Evolutionary conservation across 2,113 vertebrate species (phyloP).

Genomic region (Heterotilapia buettikoferi): DNA sequence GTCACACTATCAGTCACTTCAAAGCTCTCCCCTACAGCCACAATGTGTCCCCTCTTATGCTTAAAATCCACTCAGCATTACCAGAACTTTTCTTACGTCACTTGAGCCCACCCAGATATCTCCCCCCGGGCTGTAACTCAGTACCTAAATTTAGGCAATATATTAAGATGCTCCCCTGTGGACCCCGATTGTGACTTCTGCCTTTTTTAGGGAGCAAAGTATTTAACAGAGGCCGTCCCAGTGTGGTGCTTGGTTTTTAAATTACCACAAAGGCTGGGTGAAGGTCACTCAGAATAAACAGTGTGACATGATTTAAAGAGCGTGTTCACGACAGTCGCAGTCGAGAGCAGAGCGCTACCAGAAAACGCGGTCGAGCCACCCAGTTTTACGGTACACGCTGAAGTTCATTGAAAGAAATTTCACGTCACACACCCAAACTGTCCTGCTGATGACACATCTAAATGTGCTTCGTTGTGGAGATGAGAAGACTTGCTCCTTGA

Average conservation of each 20-base stretch:
- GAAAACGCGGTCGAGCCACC: not conserved
- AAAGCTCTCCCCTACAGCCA: constrained; percentile 81
- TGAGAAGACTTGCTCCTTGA: not conserved
- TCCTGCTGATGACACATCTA: not conserved
- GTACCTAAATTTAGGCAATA: constrained; percentile 79
- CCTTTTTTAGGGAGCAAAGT: constrained; percentile 68
- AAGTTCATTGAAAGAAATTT: not conserved
- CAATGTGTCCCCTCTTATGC: constrained; percentile 77
- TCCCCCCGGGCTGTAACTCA: constrained; percentile 62
- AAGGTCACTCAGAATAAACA: constrained; percentile 57
- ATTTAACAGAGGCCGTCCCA: constrained; percentile 44
- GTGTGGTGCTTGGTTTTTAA: constrained; percentile 53
- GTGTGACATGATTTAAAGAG: constrained; percentile 47
- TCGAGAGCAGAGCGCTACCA: not conserved
- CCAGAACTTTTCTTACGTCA: constrained; percentile 74
- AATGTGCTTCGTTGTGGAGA: not conserved
- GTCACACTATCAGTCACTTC: constrained; percentile 83
- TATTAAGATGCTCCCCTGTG: constrained; percentile 56
- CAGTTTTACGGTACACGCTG: not conserved
- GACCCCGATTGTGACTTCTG: constrained; percentile 50
- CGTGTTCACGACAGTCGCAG: constrained; percentile 11
- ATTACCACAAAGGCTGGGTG: constrained; percentile 42
- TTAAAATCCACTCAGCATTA: constrained; percentile 74
- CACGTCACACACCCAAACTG: not conserved
- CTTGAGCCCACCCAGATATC: constrained; percentile 70